Percentiles rank a stretch among this genome's conserved stretches.
Evolutionary conservation across 2,797 vertebrate species (phyloP).

Genomic region (Geotrypetes seraphini): DNA sequence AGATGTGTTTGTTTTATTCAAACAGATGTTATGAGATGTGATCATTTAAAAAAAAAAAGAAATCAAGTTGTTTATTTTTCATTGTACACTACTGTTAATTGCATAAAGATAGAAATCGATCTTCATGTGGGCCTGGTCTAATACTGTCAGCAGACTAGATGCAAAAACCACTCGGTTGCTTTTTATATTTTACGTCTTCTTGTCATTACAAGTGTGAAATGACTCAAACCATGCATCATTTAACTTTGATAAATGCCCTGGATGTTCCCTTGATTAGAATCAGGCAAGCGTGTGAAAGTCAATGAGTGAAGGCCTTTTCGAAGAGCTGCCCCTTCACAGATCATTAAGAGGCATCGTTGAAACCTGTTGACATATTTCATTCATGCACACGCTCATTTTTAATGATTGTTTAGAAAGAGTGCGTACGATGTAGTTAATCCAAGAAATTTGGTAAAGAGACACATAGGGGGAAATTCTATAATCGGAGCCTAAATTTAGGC

Average conservation of each 20-base stretch:
- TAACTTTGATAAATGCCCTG: slow-evolving; percentile 35
- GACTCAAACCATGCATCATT: slow-evolving; percentile 37
- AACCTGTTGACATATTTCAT: slow-evolving; percentile 8
- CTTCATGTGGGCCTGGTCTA: background rate
- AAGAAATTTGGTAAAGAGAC: too few relatives aligned
- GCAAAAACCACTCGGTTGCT: slow-evolving; percentile 22
- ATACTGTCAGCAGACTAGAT: slow-evolving; percentile 17
- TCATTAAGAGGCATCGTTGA: slow-evolving; percentile 13
- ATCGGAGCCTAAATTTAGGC: too few relatives aligned
- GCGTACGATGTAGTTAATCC: too few relatives aligned
- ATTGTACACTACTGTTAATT: slow-evolving; percentile 19
- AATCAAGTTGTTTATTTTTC: too few relatives aligned
- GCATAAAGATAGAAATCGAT: background rate
- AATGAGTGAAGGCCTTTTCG: slow-evolving; percentile 3
- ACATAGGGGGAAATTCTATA: too few relatives aligned
- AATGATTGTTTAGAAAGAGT: too few relatives aligned
- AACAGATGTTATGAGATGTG: too few relatives aligned
- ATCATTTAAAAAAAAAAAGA: too few relatives aligned
- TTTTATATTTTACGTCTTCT: slow-evolving; percentile 2
- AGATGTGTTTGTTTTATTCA: too few relatives aligned
- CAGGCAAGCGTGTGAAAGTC: slow-evolving; percentile 24
- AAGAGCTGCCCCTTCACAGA: slow-evolving; percentile 8
- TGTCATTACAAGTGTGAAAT: slow-evolving; percentile 19
- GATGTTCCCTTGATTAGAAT: slow-evolving; percentile 45
- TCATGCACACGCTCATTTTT: background rate